phyloP scores from a whole-genome alignment of 2,797 vertebrate species.

The Sebastes iracundus region DNA sequence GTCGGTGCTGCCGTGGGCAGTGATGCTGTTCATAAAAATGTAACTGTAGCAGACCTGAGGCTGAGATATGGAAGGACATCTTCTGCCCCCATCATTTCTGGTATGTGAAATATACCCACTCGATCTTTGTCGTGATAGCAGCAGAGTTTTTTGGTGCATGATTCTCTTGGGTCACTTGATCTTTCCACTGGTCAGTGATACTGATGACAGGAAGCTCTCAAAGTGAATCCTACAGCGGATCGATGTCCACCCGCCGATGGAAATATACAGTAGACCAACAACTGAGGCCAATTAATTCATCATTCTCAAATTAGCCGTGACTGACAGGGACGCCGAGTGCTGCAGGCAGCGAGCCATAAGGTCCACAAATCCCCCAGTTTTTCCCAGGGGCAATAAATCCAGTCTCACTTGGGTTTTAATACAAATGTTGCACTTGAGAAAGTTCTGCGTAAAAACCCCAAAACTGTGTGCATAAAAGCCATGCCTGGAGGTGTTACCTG shows the following conservation, averaged over 20 bases:
- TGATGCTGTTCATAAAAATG: constrained; percentile 17
- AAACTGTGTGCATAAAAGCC: constrained; percentile 16
- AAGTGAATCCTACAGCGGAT: constrained; percentile 30
- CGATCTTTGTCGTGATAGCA: background rate
- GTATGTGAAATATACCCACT: constrained; percentile 14
- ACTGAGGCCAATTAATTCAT: constrained; percentile 54
- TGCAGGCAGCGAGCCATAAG: constrained; percentile 36
- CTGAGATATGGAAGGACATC: background rate
- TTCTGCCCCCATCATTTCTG: constrained; percentile 8
- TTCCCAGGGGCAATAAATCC: constrained; percentile 17
- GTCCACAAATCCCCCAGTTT: constrained; percentile 24
- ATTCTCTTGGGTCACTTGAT: constrained; percentile 44
- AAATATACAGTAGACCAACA: constrained; percentile 42
- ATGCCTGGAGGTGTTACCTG: constrained; percentile 81
- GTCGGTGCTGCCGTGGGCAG: constrained; percentile 17
- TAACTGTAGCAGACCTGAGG: background rate
- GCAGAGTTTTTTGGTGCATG: background rate
- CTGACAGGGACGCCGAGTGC: constrained; percentile 52
- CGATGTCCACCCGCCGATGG: constrained; percentile 29
- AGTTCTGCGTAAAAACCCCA: background rate
- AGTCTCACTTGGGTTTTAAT: background rate
- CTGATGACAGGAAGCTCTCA: constrained; percentile 45
- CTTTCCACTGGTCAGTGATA: constrained; percentile 30
- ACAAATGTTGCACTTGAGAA: constrained; percentile 22
- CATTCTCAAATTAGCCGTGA: constrained; percentile 56